Conservation (phyloP, 2,113 vertebrate genomes). For the Pluvianellus socialis region DNA sequence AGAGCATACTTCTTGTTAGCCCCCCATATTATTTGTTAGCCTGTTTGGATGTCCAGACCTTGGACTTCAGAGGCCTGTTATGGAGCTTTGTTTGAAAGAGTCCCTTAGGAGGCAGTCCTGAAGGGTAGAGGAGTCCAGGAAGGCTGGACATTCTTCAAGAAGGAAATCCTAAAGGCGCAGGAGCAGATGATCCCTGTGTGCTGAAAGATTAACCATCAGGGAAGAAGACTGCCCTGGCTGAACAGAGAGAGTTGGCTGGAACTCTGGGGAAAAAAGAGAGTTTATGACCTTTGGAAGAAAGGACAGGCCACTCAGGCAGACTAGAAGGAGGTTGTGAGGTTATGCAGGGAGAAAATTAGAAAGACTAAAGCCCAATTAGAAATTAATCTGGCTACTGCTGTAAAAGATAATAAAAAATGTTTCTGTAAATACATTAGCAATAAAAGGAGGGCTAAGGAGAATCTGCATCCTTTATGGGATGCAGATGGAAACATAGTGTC, state of each 20-base stretch:
- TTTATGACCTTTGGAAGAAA: neutral
- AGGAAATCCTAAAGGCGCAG: neutral
- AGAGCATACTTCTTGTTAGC: rapidly evolving
- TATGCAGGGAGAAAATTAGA: neutral
- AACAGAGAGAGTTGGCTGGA: neutral
- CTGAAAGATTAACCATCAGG: neutral
- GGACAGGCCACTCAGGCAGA: neutral
- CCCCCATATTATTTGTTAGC: neutral
- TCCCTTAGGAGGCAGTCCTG: neutral
- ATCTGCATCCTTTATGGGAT: no score
- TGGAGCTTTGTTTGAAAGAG: neutral
- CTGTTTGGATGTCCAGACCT: neutral
- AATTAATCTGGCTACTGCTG: no score
- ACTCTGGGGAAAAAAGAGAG: neutral
- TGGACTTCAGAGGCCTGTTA: neutral
- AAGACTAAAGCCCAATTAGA: no score
- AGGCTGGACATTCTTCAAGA: neutral
- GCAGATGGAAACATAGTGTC: no score
- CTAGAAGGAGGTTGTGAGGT: neutral
- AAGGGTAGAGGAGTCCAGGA: neutral
- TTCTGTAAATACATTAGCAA: no score
- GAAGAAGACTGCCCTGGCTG: neutral
- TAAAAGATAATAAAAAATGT: no score
- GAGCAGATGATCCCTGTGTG: neutral
- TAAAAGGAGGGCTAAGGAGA: no score